Conservation (phyloP, 2,888 invertebrate genomes). For the Ophonus ardosiacus region DNA sequence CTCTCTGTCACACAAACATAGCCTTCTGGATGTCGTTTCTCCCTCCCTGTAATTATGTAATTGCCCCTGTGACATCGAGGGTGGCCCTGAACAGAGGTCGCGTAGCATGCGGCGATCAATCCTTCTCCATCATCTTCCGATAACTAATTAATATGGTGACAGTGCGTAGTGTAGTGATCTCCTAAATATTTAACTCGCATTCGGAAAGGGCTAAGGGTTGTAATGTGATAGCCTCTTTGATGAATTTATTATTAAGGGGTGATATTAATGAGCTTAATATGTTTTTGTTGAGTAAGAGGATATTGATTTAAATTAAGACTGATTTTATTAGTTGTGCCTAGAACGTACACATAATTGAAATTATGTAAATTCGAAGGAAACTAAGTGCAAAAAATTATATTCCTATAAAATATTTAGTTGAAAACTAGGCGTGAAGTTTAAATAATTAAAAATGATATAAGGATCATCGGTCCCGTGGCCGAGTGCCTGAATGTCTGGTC, state of each 20-base stretch:
- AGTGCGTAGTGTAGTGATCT: conserved; percentile 45
- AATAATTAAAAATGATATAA: too few species aligned
- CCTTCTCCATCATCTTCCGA: conserved; percentile 72
- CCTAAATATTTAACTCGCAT: conserved; percentile 36
- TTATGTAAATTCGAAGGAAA: too few species aligned
- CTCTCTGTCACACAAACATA: conserved; percentile 26
- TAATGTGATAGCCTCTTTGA: conserved; percentile 35
- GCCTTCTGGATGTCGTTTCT: conserved; percentile 19
- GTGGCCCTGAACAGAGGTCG: conserved; percentile 66
- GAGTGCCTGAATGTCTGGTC: too few species aligned
- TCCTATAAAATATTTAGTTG: too few species aligned
- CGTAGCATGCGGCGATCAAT: conserved; percentile 73
- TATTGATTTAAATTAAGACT: neutral
- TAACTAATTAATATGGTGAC: conserved; percentile 71
- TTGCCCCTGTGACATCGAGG: conserved; percentile 62
- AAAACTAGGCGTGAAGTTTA: too few species aligned
- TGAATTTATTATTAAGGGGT: conserved; percentile 36
- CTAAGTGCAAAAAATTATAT: too few species aligned
- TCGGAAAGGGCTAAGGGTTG: neutral
- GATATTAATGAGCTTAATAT: neutral
- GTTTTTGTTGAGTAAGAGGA: neutral
- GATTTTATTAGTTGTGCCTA: too few species aligned
- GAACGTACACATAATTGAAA: too few species aligned
- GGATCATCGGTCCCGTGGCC: too few species aligned
- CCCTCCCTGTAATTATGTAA: conserved; percentile 59